Evolutionary conservation across 2,113 vertebrate species (phyloP).

Genomic region (Brienomyrus longianalis): DNA sequence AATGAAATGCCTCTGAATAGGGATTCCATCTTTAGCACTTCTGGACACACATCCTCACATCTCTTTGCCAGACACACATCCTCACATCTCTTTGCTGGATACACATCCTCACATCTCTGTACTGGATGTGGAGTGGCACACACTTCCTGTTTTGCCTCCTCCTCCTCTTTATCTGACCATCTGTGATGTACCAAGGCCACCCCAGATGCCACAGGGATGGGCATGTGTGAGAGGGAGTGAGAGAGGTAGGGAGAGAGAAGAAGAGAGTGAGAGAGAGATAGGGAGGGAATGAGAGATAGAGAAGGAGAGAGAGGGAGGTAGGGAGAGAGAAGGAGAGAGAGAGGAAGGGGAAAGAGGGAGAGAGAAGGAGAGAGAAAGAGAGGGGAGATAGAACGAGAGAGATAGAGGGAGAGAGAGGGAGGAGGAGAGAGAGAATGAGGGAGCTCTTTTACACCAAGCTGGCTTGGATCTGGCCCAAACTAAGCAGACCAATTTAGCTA

Average conservation of each 20-base stretch:
- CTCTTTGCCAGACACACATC: background rate
- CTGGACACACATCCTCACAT: background rate
- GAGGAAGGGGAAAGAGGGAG: background rate
- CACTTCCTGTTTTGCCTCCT: background rate
- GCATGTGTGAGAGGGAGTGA: background rate
- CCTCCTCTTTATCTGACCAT: background rate
- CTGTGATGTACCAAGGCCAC: background rate
- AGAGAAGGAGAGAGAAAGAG: background rate
- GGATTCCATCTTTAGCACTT: constrained; percentile 1
- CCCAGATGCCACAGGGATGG: background rate
- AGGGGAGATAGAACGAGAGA: background rate
- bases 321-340: background rate
- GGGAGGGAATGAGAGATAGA: background rate
- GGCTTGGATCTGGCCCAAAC: background rate
- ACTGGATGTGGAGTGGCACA: background rate
- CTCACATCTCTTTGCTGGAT: background rate
- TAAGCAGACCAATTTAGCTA: background rate
- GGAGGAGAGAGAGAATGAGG: background rate
- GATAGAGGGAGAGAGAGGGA: background rate
- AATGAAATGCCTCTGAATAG: background rate
- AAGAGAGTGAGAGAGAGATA: background rate
- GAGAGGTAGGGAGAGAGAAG: background rate
- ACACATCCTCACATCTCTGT: background rate
- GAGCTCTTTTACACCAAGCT: background rate
- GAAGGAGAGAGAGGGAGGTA: background rate